Base-by-base conservation (phyloP, 2,113 vertebrate genomes). In the Ictidomys tridecemlineatus region DNA sequence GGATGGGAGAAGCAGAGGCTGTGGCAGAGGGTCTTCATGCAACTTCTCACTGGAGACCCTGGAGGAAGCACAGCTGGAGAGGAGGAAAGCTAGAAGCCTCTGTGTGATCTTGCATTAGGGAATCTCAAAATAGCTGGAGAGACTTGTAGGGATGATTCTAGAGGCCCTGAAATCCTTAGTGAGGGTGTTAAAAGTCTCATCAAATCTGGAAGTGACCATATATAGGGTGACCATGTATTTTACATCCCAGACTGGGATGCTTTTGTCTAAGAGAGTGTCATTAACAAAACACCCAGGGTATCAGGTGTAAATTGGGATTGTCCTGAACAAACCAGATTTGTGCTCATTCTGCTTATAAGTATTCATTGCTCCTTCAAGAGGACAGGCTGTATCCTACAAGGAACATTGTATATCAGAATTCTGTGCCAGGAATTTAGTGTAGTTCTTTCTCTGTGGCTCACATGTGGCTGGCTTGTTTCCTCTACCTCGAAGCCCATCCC, bases 121-220 rank as follows among this genome's bases (percentile, higher is more conserved):
- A 85, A 83, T 79, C 20, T 86, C 39, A 58, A 86, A 94, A 91
- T 24, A 45, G 30, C 30, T 77, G 37, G 42, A 37, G 28, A 78
- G 7, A 34, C 39, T 85, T 96, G 65, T 79, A 9, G 8, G 16
- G 67, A 82, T 89, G 78, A n/a, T 82, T 73, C 48, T 69, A 56
- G 73, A 85, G 32, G 45, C 2, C 8, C 24, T 70, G 30, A 82
- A 70, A 85, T 88, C 14, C 79, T 95, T 22, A 63, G 10, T 16
- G 3, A 70, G 22, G 22, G 45, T 73, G 30, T 73, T 85, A 78
- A 92, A 45, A 77, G 32, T 92, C 65, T 85, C n/a, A 91, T n/a
- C 56, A 30, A 76, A 76, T 89, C 67, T 56, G 14, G 14, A 70
- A 30, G 45, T 6, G 53, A 37, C 26, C 7, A 42, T 88, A 4